Evolutionary conservation across 1,140 invertebrate genomes (phyloP), one percentile per base, ranked within the genome.

Genomic region (Drosophila hydei): DNA sequence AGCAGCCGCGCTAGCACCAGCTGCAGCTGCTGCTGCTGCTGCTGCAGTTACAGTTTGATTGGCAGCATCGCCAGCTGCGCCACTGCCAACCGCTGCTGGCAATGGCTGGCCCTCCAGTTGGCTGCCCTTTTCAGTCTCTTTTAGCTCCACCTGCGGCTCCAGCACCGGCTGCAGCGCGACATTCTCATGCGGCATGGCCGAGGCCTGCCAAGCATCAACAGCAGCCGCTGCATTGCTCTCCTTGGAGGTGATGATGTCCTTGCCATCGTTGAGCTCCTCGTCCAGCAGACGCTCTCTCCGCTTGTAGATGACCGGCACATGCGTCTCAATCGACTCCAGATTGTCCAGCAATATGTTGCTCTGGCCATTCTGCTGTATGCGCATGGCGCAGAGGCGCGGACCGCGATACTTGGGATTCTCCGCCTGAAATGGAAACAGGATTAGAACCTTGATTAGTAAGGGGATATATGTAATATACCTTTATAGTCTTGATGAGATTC

Each of bases 271-370:
- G 5, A 92, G 74, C 36, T 92, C 91, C 56, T 92, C 91, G 16
- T 91, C 91, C 7, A 92, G 56, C 0, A 91, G 69, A 7, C 80
- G 78, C 36, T 90, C 84, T 0, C 90, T 93, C n/a, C 94, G 91
- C 48, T 94, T 94, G 73, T 95, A 96, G 43, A 96, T 92, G 12
- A 96, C 94, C 0, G 95, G 94, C 5, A 94, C 93, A 14, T 94
- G 93, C 55, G 93, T 92, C 19, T 94, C 94, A 58, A 93, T 92
- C 30, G 94, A 94, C 55, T 95, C 94, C 16, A 94, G 94, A 79
- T 96, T 96, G 89, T 96, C 95, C 8, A 96, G 88, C 1, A 96
- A 90, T 75, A 96, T 96, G 87, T 96, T 96, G 79, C 95, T 96
- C 5, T 95, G 95, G 0, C 95, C 95, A 18, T 92, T 91, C 75